Evolutionary conservation across 2,888 invertebrate genomes (phyloP), one percentile per base, ranked within the genome.

Genomic region (Stenchaetothrips biformis): DNA sequence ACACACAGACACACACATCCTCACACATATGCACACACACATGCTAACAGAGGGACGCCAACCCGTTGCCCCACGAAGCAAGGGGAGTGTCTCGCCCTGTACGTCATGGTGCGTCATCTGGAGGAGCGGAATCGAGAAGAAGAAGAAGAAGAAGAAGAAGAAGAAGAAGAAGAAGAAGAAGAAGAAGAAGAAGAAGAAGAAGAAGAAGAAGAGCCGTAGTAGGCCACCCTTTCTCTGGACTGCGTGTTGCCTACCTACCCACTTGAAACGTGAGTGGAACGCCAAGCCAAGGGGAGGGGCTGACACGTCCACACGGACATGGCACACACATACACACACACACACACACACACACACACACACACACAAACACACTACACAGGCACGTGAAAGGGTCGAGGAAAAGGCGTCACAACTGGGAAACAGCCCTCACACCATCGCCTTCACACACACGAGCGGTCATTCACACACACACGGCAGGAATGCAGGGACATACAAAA

Each of bases 81-180:
- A 11, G 67, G 67, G 67, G 67, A 25, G 67, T 74, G 67, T 74
- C 67, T 74, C 67, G 67, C 21, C 67, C 25, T 25, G 25, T 74
- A 74, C 67, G 67, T 74, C 67, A 74, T 13, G 53, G 53, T 13
- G 53, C 53, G 53, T 7, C 16, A 18, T 18, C 11, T 13, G 53
- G 53, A 13, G 53, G 53, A 18, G 53, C 53, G 21, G 25, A 37
- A 37, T 74, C 21, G 7, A 25, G 25, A 74, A 74, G 67, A 25
- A 25, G 21, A 9, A 67, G 67, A 21, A 67, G 21, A 21, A 67
- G 21, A 67, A 21, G 25, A 25, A 74, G 67, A 25, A 59, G 53
- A 37, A 18, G 59, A 8, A 74, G 67, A 74, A 25, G 25, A 74
- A 74, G 67, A 74, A 74, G 11, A 25, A 59, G 18, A 59, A 59